Evolutionary conservation across 2,888 invertebrate genomes (phyloP), one percentile per base, ranked within the genome.

Genomic region (Azorinus chamasolen): DNA sequence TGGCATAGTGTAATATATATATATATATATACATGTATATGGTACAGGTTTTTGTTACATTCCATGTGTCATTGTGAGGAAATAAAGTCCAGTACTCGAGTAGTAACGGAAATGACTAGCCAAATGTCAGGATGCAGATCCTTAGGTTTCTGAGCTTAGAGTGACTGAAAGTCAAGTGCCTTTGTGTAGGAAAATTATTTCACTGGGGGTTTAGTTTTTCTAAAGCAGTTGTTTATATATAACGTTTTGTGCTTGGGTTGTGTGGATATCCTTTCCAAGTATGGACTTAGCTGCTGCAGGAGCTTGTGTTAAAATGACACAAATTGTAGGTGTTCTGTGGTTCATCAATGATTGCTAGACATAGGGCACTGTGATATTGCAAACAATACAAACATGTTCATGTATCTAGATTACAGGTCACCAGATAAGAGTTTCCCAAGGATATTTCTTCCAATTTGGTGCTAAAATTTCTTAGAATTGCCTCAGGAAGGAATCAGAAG

Each of bases 231-330:
- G 32, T 32, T 32, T 32, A 32, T 6, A 32, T 4, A n/a, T n/a
- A n/a, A n/a, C n/a, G n/a, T n/a, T n/a, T n/a, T n/a, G n/a, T n/a
- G 50, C 50, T 12, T 22, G 18, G 16, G 14, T 45, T 20, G 20
- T 45, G 20, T 16, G 5, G 4, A 18, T 45, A 14, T 45, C 14
- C 14, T 41, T 8, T 45, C 20, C 4, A 45, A 45, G 4, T n/a
- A 55, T 55, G 55, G 55, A 55, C 2, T 41, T 55, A 55, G 55
- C 55, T 41, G 41, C 54, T 32, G 32, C 32, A 32, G 32, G 32
- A 27, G 32, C 20, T 32, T 54, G 55, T 32, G 39, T 37, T 14
- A 55, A 55, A n/a, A 55, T 55, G 39, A 39, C 55, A 55, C 37
- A 55, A 20, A 55, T 55, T 55, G 55, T 55, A 55, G 14, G 55